Conservation (phyloP, 2,797 vertebrate species). For the Delichon dasypus region DNA sequence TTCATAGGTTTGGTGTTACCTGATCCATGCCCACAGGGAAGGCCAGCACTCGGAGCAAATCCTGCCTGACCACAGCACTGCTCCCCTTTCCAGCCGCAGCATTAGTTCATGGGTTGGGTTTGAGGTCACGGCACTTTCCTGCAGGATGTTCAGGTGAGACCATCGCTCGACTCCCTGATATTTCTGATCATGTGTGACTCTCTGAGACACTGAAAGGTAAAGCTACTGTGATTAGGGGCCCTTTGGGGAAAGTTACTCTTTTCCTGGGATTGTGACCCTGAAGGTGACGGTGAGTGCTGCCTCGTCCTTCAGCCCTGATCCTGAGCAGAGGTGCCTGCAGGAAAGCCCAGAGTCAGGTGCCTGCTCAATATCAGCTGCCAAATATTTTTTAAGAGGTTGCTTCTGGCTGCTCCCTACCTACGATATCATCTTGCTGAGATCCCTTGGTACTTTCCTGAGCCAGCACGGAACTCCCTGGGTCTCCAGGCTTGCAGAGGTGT, state of each 20-base stretch:
- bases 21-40: background rate
- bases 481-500: background rate
- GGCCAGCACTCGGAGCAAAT: background rate
- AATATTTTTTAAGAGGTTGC: background rate
- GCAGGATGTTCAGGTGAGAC: background rate
- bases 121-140: background rate
- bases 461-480: background rate
- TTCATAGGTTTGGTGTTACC: constrained; percentile 18
- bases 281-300: background rate
- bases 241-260: background rate
- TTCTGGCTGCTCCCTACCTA: constrained; percentile 12
- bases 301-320: background rate
- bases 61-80: background rate
- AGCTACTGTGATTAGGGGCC: background rate
- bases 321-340: background rate
- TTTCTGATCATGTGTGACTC: background rate
- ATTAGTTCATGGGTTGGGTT: background rate
- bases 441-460: background rate
- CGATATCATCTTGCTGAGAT: background rate
- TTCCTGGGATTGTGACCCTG: background rate
- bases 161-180: background rate
- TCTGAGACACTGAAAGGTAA: background rate
- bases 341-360: background rate
- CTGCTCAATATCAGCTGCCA: constrained; percentile 8
- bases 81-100: background rate